phyloP scores from a whole-genome alignment of 2,113 vertebrate species.

The Empidonax alnorum region DNA sequence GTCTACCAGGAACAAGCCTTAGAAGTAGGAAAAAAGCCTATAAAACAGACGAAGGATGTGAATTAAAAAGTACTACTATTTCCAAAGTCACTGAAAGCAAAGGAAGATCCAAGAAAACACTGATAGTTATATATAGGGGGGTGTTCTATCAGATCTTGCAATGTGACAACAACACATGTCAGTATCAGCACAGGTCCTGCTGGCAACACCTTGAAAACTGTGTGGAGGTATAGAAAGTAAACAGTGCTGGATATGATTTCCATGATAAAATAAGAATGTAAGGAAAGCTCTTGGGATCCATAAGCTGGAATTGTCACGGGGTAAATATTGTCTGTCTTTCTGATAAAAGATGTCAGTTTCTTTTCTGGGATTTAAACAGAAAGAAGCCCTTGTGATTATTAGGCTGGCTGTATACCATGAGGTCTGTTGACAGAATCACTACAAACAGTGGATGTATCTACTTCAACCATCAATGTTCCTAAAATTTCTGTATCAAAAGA shows the following conservation, averaged over 20 bases:
- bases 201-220: constrained; percentile 83
- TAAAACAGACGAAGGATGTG: constrained; percentile 31
- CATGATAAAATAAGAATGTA: constrained; percentile 79
- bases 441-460: constrained; percentile 42
- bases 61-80: constrained; percentile 52
- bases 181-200: constrained; percentile 79
- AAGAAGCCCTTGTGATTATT: constrained; percentile 84
- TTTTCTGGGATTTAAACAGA: constrained; percentile 79
- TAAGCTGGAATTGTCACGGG: constrained; percentile 83
- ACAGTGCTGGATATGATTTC: constrained; percentile 76
- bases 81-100: constrained; percentile 62
- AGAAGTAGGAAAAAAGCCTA: constrained; percentile 30
- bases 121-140: constrained; percentile 73
- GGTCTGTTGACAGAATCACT: constrained; percentile 72
- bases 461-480: constrained; percentile 28
- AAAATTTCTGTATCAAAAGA: constrained; percentile 58
- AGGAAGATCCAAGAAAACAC: constrained; percentile 69
- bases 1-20: constrained; percentile 31
- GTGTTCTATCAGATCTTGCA: constrained; percentile 79
- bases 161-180: constrained; percentile 83
- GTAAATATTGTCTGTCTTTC: constrained; percentile 83
- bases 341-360: constrained; percentile 86
- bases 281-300: constrained; percentile 82
- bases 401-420: constrained; percentile 61
- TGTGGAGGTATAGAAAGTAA: constrained; percentile 74